Evolutionary conservation across 1,140 invertebrate species (phyloP), one percentile per base, ranked within the genome.

Genomic region (Musca vetustissima): DNA sequence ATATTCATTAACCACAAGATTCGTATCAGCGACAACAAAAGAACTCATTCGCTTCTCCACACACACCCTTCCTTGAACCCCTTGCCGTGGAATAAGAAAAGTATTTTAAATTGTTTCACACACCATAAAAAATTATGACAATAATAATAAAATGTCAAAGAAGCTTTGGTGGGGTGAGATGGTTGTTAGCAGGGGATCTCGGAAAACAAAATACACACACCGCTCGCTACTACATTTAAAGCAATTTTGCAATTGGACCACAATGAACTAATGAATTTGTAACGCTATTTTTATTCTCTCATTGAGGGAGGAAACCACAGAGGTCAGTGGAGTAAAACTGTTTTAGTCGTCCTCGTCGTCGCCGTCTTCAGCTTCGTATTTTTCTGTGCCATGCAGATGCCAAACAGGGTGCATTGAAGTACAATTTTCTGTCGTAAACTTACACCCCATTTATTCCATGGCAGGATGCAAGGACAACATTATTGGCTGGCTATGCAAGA

Each of bases 181-280:
- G 49, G 36, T 7, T 43, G 36, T 13, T 43, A 9, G 28, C 4
- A 32, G 28, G 28, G 28, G 8, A 32, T 32, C 8, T 32, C 3
- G 3, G 8, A 32, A 32, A 55, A 8, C 3, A 55, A 55, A 22
- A 55, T n/a, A n/a, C 8, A 4, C 21, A 24, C 2, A 22, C 4
- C 21, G 24, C 7, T 14, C 24, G 24, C 53, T 17, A 32, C 25
- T 17, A 32, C 19, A 68, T 71, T 71, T 49, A 25, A 22, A 9
- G 36, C 36, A 65, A 43, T 14, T n/a, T n/a, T 36, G 48, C 64
- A 65, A 65, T 49, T 47, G 36, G 19, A 65, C 24, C 32, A 65
- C 64, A 65, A 24, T 65, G 64, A 48, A 59, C 67, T 68, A 68
- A 68, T 68, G 67, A 68, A 68, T 68, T 68, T 68, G 67, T 68